phyloP scores from a whole-genome alignment of 2,888 invertebrate species.

The Rhamnusium bicolor region DNA sequence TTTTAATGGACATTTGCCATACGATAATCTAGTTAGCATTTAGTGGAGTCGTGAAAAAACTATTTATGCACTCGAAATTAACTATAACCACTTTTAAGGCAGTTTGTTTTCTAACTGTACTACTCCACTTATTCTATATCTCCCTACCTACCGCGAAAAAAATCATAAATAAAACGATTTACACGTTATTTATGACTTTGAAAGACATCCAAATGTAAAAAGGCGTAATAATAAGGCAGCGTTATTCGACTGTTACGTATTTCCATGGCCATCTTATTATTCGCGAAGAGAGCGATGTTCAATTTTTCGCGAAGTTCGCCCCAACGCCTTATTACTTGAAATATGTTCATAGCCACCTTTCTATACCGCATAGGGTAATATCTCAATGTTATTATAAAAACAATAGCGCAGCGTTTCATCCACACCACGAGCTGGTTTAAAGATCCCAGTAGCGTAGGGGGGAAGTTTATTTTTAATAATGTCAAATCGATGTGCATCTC shows the following conservation, averaged over 20 bases:
- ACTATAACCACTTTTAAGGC: neutral
- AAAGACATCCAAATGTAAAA: constrained; percentile 53
- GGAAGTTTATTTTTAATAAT: neutral
- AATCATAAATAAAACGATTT: constrained; percentile 50
- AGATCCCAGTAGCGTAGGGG: constrained; percentile 55
- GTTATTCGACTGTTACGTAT: constrained; percentile 58
- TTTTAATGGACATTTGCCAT: constrained; percentile 65
- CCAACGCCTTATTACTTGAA: constrained; percentile 68
- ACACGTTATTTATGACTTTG: constrained; percentile 47
- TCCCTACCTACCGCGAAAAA: constrained; percentile 35
- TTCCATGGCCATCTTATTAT: constrained; percentile 65
- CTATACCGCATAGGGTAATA: constrained; percentile 69
- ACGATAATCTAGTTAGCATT: constrained; percentile 54
- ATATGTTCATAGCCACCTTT: constrained; percentile 69
- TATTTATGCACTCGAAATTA: neutral
- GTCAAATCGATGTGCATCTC: too few species aligned
- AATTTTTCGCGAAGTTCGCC: constrained; percentile 63
- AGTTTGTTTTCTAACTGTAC: neutral
- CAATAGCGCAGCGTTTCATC: constrained; percentile 63
- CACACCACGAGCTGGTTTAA: constrained; percentile 51
- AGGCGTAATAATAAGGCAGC: constrained; percentile 56
- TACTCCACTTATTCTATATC: neutral
- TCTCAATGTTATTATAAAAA: constrained; percentile 70
- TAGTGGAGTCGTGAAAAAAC: constrained; percentile 7
- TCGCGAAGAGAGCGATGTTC: constrained; percentile 61